These are phyloP conservation scores for Synergus laeviventris DNA, from an alignment of 2,888 invertebrate species.

Conservation along the genomic window DNA sequence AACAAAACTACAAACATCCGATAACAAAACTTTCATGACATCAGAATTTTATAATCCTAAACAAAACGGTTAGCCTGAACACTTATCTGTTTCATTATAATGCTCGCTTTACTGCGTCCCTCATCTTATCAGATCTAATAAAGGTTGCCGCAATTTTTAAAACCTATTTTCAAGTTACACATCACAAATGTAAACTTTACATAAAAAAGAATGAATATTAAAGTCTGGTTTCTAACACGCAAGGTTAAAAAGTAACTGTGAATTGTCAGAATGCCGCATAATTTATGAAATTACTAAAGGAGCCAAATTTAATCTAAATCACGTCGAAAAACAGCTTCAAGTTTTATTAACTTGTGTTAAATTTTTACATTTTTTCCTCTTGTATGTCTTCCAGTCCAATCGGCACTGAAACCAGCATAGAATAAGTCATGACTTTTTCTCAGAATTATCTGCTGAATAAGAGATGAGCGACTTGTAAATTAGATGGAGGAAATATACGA, in stretches of 20 bases:
- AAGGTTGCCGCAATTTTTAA: neutral
- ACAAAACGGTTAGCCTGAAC: too few species aligned
- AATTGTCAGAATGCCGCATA: neutral
- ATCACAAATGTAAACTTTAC: neutral
- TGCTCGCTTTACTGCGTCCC: neutral
- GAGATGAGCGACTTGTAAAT: conserved; percentile 26
- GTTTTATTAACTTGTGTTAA: neutral
- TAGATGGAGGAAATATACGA: conserved; percentile 1
- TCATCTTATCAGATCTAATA: neutral
- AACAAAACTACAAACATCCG: too few species aligned
- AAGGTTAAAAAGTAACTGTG: neutral
- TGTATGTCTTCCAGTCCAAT: neutral
- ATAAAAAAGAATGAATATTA: neutral
- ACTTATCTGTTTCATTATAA: neutral
- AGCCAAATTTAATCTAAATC: conserved; percentile 1
- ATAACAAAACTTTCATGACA: too few species aligned
- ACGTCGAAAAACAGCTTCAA: neutral
- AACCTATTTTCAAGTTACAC: neutral
- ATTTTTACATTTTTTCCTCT: neutral
- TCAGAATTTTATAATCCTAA: too few species aligned
- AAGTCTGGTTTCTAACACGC: neutral
- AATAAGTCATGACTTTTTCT: conserved; percentile 31
- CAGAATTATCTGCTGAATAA: conserved; percentile 21
- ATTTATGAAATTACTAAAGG: conserved; percentile 12
- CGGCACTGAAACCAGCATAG: conserved; percentile 6